phyloP scores from a whole-genome alignment of 2,113 vertebrate species.

The Neopipo cinnamomea region DNA sequence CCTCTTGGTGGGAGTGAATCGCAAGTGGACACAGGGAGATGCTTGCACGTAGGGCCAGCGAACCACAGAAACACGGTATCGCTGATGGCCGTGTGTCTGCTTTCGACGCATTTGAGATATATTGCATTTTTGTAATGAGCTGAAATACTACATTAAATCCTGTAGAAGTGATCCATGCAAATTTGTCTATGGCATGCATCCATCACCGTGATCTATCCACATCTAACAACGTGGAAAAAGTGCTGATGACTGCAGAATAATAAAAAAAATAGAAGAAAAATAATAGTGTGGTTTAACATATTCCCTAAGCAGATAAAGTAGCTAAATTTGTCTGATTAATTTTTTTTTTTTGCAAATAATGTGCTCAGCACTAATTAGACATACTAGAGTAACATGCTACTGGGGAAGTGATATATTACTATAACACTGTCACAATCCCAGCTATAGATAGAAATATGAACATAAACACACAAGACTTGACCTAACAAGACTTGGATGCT shows the following conservation, averaged over 20 bases:
- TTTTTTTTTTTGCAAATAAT: background rate
- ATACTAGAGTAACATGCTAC: background rate
- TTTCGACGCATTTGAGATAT: fast-evolving
- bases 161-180: background rate
- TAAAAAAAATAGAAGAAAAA: background rate
- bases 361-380: background rate
- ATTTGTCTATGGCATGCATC: background rate
- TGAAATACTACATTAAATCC: background rate
- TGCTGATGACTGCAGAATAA: background rate
- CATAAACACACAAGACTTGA: fast-evolving
- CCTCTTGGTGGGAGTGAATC: background rate
- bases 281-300: background rate
- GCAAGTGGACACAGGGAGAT: fast-evolving
- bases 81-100: fast-evolving
- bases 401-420: background rate
- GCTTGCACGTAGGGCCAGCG: fast-evolving
- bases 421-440: background rate
- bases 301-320: background rate
- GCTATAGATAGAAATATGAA: background rate
- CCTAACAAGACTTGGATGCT: background rate
- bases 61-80: fast-evolving
- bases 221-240: background rate
- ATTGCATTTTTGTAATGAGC: background rate
- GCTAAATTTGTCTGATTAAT: background rate
- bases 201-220: background rate